Conservation (phyloP, 30 jellyfish, hydroid and myxozoan genomes). For the Pseudorhiza aurosa region DNA sequence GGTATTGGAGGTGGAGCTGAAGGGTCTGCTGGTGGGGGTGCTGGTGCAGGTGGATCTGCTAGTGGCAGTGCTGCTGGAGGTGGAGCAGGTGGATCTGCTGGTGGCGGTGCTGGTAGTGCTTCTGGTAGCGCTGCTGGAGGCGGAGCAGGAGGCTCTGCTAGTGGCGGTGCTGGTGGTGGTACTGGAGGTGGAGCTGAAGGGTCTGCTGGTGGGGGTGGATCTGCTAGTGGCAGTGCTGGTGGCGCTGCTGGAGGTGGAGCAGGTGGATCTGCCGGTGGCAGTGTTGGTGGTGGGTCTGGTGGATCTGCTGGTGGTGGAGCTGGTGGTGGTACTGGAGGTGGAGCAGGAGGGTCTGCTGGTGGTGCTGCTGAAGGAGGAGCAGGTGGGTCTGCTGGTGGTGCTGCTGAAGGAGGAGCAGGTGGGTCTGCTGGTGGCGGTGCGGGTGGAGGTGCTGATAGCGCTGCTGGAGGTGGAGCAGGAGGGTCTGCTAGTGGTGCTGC, state of each 20-base stretch:
- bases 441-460: conserved; percentile 35
- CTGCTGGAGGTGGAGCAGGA: conserved; percentile 45
- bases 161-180: conserved; percentile 37
- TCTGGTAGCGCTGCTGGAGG: conserved; percentile 54
- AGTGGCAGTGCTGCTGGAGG: conserved; percentile 62
- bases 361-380: conserved; percentile 28
- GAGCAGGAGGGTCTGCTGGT: conserved; percentile 40
- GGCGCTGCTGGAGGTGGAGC: conserved; percentile 50
- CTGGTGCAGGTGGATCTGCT: conserved; percentile 40
- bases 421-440: conserved; percentile 49
- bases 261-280: conserved; percentile 30
- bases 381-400: conserved; percentile 37
- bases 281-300: conserved; percentile 30
- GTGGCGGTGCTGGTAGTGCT: conserved; percentile 56
- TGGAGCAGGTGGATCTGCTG: conserved; percentile 58
- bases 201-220: conserved; percentile 38
- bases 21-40: conserved; percentile 40
- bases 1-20: conserved; percentile 35
- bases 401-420: conserved; percentile 47
- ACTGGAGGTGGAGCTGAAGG: conserved; percentile 26
- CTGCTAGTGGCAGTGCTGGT: conserved; percentile 51
- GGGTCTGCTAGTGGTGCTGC: conserved; percentile 34
- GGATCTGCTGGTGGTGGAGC: conserved; percentile 51
- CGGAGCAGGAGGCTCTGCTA: conserved; percentile 40
- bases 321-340: conserved; percentile 38